These are phyloP conservation scores for Butorides virescens DNA, from an alignment of 2,113 vertebrate species.

Conservation along the genomic window DNA sequence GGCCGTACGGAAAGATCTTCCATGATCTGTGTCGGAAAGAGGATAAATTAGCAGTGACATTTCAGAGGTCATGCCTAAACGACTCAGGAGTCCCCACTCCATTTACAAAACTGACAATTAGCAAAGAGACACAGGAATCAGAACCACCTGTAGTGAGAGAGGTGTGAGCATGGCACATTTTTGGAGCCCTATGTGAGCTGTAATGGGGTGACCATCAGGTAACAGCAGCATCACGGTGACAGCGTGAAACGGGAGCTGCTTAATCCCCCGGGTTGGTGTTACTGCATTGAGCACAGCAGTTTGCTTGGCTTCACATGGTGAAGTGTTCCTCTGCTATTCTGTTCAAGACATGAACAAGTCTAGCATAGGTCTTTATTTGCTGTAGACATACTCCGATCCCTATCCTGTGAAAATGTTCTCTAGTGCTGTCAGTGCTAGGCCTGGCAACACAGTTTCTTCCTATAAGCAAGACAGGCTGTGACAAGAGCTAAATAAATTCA, in stretches of 20 bases:
- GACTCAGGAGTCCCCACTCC: not conserved
- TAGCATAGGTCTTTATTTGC: not conserved
- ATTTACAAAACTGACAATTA: not conserved
- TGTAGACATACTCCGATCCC: not conserved
- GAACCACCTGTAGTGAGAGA: not conserved
- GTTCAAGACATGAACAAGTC: not conserved
- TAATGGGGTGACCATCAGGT: not conserved
- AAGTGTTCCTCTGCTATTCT: not conserved
- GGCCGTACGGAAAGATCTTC: not conserved
- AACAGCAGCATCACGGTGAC: fast-evolving
- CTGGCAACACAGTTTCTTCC: not conserved
- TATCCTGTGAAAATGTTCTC: not conserved
- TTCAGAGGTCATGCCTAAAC: fast-evolving
- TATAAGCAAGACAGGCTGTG: not conserved
- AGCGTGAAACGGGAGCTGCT: not conserved
- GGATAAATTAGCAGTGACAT: not conserved
- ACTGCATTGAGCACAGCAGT: fast-evolving
- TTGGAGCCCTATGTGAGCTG: not conserved
- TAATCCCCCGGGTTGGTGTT: not conserved
- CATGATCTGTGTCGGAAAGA: not conserved
- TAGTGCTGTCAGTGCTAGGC: not conserved
- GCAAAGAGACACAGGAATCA: not conserved
- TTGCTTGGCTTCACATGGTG: not conserved
- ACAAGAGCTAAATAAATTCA: not conserved
- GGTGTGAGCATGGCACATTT: fast-evolving